phyloP scores from a whole-genome alignment of 2,113 vertebrate species.

The Rhinoderma darwinii region DNA sequence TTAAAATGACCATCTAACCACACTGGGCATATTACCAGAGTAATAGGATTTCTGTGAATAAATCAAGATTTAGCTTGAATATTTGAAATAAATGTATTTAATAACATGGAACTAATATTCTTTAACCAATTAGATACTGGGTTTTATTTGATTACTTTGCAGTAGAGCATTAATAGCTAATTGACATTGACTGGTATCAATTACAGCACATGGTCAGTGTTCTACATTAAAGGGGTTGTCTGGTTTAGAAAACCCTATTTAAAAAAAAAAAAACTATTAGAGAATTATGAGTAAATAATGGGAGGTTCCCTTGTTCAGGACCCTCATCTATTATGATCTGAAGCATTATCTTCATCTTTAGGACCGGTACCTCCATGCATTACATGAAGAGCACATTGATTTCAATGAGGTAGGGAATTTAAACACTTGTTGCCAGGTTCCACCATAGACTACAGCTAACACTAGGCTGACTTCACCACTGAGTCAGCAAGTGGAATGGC shows the following conservation, averaged over 20 bases:
- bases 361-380: background rate
- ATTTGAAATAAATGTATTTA: background rate
- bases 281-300: no score
- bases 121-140: background rate
- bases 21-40: background rate
- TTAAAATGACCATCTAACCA: background rate
- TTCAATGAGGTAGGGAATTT: no score
- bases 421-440: no score
- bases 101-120: background rate
- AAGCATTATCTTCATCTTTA: background rate
- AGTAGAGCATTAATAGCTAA: background rate
- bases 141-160: background rate
- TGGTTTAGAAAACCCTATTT: no score
- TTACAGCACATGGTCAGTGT: background rate
- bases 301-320: background rate
- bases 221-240: no score
- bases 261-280: no score
- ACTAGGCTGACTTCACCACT: no score
- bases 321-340: no score
- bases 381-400: no score
- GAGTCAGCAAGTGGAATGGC: no score
- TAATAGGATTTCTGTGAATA: background rate
- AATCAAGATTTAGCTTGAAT: background rate
- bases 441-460: no score
- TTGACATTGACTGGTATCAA: background rate